Evolutionary conservation across 2,888 invertebrate species (phyloP).

Genomic region (Cylindroiulus punctatus): DNA sequence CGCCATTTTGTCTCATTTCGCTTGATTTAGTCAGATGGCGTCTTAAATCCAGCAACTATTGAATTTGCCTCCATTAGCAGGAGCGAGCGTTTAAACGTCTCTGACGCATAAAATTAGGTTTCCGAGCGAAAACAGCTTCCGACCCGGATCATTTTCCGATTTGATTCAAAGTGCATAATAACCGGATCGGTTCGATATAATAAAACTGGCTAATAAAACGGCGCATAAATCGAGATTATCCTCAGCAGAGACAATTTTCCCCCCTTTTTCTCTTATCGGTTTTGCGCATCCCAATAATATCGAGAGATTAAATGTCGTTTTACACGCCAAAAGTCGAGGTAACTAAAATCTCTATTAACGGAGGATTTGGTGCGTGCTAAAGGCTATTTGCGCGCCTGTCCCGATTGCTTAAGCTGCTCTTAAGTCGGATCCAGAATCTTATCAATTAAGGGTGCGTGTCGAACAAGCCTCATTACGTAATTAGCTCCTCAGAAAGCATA

Average conservation of each 20-base stretch:
- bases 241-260: background rate
- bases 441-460: background rate
- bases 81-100: background rate
- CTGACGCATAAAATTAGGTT: background rate
- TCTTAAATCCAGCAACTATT: background rate
- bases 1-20: background rate
- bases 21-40: background rate
- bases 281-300: background rate
- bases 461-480: slow-evolving; percentile 19
- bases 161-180: background rate
- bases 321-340: background rate
- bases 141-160: background rate
- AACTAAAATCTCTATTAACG: background rate
- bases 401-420: background rate
- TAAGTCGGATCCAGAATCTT: background rate
- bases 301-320: background rate
- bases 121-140: background rate
- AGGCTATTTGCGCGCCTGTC: background rate
- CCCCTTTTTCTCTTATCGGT: background rate
- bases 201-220: background rate
- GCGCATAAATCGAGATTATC: background rate
- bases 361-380: slow-evolving; percentile 11
- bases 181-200: slow-evolving; percentile 4
- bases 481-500: background rate
- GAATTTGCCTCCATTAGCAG: background rate